Conservation (phyloP, 2,888 invertebrate species). For the Coronaproctus castanopsis region DNA sequence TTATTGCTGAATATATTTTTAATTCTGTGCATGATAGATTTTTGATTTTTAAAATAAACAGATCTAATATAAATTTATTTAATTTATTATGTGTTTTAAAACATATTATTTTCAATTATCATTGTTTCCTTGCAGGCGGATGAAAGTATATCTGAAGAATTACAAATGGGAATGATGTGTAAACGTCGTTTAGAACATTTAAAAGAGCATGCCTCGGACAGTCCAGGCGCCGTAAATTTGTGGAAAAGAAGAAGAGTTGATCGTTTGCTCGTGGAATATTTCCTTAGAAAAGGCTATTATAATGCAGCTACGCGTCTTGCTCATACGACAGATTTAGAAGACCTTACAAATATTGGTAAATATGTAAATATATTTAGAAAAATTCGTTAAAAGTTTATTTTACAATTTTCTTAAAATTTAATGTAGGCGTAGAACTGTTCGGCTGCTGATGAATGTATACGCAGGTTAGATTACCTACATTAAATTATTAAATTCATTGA, state of each 20-base stretch:
- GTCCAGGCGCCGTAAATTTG: slow-evolving; percentile 37
- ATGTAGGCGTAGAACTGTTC: too few relatives aligned
- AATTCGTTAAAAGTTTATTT: too few relatives aligned
- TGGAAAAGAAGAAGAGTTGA: slow-evolving; percentile 78
- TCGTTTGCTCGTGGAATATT: slow-evolving; percentile 91
- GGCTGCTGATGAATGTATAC: too few relatives aligned
- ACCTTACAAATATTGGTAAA: slow-evolving; percentile 73
- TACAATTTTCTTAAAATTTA: too few relatives aligned
- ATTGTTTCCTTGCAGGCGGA: slow-evolving; percentile 53
- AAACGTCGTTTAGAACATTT: slow-evolving; percentile 83
- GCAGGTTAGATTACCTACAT: too few relatives aligned
- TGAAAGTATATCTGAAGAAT: slow-evolving; percentile 78
- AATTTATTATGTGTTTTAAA: too few relatives aligned
- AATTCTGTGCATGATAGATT: too few relatives aligned
- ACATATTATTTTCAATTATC: too few relatives aligned
- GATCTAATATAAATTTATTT: too few relatives aligned
- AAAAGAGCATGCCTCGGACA: slow-evolving; percentile 42
- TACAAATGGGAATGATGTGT: slow-evolving; percentile 74
- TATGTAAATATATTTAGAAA: background rate
- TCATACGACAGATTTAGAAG: slow-evolving; percentile 53
- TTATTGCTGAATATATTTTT: too few relatives aligned
- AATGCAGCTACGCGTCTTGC: slow-evolving; percentile 78
- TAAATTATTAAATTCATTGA: too few relatives aligned
- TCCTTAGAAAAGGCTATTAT: slow-evolving; percentile 85
- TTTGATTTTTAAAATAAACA: too few relatives aligned